These are phyloP conservation scores for Rhopilema esculentum DNA, from an alignment of 30 jellyfish, hydroid and myxozoan species.

Conservation along the genomic window DNA sequence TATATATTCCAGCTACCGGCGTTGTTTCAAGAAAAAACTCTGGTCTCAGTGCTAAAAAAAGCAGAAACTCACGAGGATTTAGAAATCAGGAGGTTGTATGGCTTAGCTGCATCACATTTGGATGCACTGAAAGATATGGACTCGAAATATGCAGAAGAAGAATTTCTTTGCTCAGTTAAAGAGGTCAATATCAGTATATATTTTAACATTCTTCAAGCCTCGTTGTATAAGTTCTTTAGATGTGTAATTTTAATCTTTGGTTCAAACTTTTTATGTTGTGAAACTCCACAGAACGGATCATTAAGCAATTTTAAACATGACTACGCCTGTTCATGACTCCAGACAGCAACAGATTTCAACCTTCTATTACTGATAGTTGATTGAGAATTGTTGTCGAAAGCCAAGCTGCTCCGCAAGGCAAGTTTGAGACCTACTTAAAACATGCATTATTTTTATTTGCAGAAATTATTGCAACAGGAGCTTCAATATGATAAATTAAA, in stretches of 20 bases:
- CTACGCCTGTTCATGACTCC: too few relatives aligned
- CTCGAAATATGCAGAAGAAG: constrained; percentile 64
- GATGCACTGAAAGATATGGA: constrained; percentile 87
- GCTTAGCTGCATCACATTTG: constrained; percentile 84
- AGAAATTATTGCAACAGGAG: constrained; percentile 90
- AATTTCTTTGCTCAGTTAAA: constrained; percentile 71
- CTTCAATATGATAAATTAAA: constrained; percentile 83
- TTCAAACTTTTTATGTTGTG: too few relatives aligned
- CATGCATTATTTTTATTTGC: neutral
- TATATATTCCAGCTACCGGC: constrained; percentile 77
- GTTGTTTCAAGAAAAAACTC: constrained; percentile 70
- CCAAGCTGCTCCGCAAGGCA: too few relatives aligned
- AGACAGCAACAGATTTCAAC: too few relatives aligned
- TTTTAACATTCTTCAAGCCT: neutral
- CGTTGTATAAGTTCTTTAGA: neutral
- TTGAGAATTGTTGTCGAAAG: too few relatives aligned
- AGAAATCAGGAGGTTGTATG: constrained; percentile 80
- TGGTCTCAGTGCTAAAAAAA: constrained; percentile 57
- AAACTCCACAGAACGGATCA: neutral
- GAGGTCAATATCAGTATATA: constrained; percentile 60
- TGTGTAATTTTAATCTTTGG: neutral
- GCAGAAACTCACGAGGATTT: constrained; percentile 74
- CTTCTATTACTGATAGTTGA: too few relatives aligned
- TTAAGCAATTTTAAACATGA: neutral
- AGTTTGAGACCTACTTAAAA: neutral